Base-by-base conservation (phyloP, 2,113 vertebrate genomes). In the Axis porcinus region DNA sequence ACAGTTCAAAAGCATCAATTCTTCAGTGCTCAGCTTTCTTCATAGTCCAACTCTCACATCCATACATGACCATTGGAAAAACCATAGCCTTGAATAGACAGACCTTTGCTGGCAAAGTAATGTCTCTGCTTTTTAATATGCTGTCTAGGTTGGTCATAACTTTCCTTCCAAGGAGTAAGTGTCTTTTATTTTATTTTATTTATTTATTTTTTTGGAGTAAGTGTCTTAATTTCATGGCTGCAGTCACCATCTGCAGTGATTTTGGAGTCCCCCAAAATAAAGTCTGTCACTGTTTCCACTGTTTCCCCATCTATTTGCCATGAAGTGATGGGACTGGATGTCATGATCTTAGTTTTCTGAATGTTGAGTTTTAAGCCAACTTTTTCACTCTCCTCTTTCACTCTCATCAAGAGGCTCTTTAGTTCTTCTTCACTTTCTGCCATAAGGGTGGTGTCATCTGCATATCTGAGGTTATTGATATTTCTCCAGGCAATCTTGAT, bases 21-120 rank as follows among this genome's bases (percentile, higher is more conserved):
- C 8, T 67, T 36, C 5, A 2, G 17, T 0, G 0, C 17, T 67
- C 33, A 21, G 4, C 16, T 36, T 67, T 36, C 33, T 67, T 67
- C 2, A 67, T 1, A 36, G 33, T 67, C 33, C 33, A 67, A 36
- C 16, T n/a, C 16, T 36, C 33, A 67, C 64, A 67, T 67, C 64
- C 33, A 17, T 36, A 19, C 0, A 67, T 67, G 64, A 67, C 33
- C 0, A 67, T 8, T 67, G 64, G 64, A 67, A 19, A 67, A 67
- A 36, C 4, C 64, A 67, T 36, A 36, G 33, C 16, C 4, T 67
- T 67, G 33, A n/a, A 1, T 67, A 67, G 64, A n/a, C 2, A 0
- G 16, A n/a, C 3, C 16, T 67, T 4, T 67, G 0, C 5, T 10
- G 8, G 64, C 16, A 67, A 67, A 67, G 30, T 19, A 19, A 19